Base-by-base conservation (phyloP, 2,113 vertebrate genomes). In the Corydoras maculifer region DNA sequence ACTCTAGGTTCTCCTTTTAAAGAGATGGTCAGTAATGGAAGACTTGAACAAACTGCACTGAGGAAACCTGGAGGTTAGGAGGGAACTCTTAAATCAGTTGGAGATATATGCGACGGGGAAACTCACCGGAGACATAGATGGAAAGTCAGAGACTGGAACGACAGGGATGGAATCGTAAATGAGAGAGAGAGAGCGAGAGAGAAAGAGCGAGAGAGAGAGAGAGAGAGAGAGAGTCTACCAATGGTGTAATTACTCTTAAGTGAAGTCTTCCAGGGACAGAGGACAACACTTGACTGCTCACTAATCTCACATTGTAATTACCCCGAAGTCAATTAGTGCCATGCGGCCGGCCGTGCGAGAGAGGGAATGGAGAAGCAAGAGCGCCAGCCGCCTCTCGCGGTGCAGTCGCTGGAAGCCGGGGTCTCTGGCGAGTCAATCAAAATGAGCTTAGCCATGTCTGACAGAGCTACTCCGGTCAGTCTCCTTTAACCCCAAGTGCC, bases 281-380 rank as follows among this genome's bases (percentile, higher is more conserved):
- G 84, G 81, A 86, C 75, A 76, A 75, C 85, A 83, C 81, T 87
- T 78, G 57, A 82, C 78, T 80, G 77, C 82, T 86, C 81, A 84
- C 73, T 73, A 79, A 75, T 76, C 81, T 85, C 79, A 76, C 79
- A 78, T 83, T 68, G 84, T 84, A 87, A 85, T 88, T 89, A 87
- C 69, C 60, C 80, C 73, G 72, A 78, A 85, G 84, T 88, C 83
- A 86, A 88, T 90, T 88, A 89, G 85, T 78, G 77, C 76, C 70
- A 62, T 62, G 58, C 53, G 58, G 69, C 57, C 48, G 66, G 25
- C 31, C 31, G 15, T 14, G 48, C 5, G 3, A 30, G 6, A 25
- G 13, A 14, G 4, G 48, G 25, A 58, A 29, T 25, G 53, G n/a
- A 11, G 62, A 48, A 10, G 4, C 5, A 18, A 67, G 11, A 67